Evolutionary conservation across 2,888 invertebrate species (phyloP).

Genomic region (Metallyticus violacea): DNA sequence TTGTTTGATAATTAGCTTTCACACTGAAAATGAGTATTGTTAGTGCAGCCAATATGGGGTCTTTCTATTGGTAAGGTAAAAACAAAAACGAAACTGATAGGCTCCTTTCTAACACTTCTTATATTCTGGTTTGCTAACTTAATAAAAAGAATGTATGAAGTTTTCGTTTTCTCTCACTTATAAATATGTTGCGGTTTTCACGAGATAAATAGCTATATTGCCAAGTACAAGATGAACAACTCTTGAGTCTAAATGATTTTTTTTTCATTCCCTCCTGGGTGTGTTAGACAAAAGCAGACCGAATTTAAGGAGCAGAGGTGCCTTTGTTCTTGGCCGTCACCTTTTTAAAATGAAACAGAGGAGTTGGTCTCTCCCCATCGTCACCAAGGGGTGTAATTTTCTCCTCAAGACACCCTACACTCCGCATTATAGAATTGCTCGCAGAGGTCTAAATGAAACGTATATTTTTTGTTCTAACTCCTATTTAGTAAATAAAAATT

Average conservation of each 20-base stretch:
- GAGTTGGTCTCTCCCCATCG: neutral
- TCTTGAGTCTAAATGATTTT: neutral
- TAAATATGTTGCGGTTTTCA: neutral
- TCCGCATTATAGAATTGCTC: neutral
- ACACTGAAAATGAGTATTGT: too few relatives aligned
- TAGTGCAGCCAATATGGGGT: too few relatives aligned
- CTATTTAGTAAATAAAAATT: neutral
- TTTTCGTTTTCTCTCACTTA: too few relatives aligned
- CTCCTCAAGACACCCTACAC: slow-evolving; percentile 18
- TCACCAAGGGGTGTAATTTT: slow-evolving; percentile 17
- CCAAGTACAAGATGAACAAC: neutral
- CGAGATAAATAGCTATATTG: neutral
- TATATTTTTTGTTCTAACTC: slow-evolving; percentile 14
- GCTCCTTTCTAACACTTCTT: too few relatives aligned
- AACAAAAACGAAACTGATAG: too few relatives aligned
- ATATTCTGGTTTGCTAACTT: too few relatives aligned
- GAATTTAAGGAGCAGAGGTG: too few relatives aligned
- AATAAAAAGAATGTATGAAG: too few relatives aligned
- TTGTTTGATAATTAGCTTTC: too few relatives aligned
- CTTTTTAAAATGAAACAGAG: slow-evolving; percentile 14
- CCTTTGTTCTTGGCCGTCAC: slow-evolving; percentile 6
- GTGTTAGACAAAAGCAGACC: neutral
- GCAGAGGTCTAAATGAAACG: slow-evolving; percentile 10
- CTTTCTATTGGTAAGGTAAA: too few relatives aligned
- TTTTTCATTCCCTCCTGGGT: neutral